Percentiles rank a stretch among this genome's conserved stretches.
Conservation (phyloP, 2,113 vertebrate genomes). For the Phalacrocorax carbo region DNA sequence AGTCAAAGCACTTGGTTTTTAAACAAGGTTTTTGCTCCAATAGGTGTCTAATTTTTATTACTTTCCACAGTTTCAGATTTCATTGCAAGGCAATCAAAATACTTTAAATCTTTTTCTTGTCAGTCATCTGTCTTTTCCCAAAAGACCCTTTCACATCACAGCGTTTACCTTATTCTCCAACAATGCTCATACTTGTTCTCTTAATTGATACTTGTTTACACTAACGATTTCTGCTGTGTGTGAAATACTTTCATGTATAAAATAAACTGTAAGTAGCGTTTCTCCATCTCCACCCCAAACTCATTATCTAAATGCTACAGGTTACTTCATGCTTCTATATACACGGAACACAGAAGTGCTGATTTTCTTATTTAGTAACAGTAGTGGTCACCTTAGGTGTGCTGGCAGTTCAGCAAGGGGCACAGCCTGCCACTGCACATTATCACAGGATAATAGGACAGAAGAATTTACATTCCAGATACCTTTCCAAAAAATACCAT, state of each 20-base stretch:
- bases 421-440: constrained; percentile 1
- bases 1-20: background rate
- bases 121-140: constrained; percentile 20
- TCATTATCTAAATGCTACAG: constrained; percentile 49
- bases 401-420: constrained; percentile 3
- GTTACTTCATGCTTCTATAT: background rate
- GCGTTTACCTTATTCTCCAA: constrained; percentile 39
- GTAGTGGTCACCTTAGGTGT: constrained; percentile 17
- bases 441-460: constrained; percentile 43
- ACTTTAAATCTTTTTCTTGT: constrained; percentile 21
- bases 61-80: constrained; percentile 23
- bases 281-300: constrained; percentile 24
- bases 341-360: background rate
- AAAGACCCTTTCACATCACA: constrained; percentile 29
- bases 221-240: constrained; percentile 52
- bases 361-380: constrained; percentile 25
- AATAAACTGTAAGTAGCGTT: constrained; percentile 59
- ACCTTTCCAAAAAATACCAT: constrained; percentile 31
- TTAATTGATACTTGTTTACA: constrained; percentile 61
- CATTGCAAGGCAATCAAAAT: background rate
- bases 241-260: constrained; percentile 61
- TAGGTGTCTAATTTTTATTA: constrained; percentile 24
- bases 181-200: constrained; percentile 47
- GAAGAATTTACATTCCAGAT: constrained; percentile 40
- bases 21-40: background rate